Evolutionary conservation across 2,113 vertebrate species (phyloP), one percentile per base, ranked within the genome.

Genomic region (Echinops telfairi): DNA sequence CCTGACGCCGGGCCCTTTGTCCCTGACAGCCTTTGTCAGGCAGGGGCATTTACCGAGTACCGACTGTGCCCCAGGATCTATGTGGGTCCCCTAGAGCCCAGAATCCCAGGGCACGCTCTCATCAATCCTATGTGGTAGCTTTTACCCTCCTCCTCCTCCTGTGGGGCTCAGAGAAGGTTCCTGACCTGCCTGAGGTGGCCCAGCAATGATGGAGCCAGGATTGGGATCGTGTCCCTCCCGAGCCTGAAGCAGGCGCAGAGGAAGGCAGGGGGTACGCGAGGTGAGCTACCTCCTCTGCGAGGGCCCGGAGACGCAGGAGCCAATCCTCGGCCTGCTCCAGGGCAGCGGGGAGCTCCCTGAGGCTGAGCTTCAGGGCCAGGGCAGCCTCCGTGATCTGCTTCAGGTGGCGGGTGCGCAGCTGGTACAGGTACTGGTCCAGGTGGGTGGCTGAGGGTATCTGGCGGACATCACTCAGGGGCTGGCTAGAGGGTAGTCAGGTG

Each of bases 271-370:
- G 3, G 11, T 47, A 33, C 17, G 0, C 79, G 31, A 53, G 47
- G 38, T 36, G 22, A 68, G 70, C 89, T 93, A 99, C 99, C 99
- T 99, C 99, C 80, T 99, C 98, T 0, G 98, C 98, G 94, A 99
- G 97, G 38, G 96, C 92, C 53, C 80, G 98, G 20, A 99, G 98
- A 31, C 98, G 95, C 93, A 81, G 87, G 15, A 98, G 98, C 99
- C 99, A 99, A 97, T 99, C 99, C 93, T 99, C 99, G 0, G 98
- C 99, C 97, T 99, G 99, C 71, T 99, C 99, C 98, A 99, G 94
- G 33, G 98, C 97, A 0, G 38, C 53, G 0, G 93, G 86, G 15
- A 99, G 97, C 71, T 98, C 97, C 97, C 98, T 98, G 92, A 17
- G 98, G 96, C 89, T 97, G 75, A 0, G 97, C 90, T 99, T 99